Evolutionary conservation across 1,140 invertebrate genomes (phyloP).

Genomic region (Dreissena polymorpha): DNA sequence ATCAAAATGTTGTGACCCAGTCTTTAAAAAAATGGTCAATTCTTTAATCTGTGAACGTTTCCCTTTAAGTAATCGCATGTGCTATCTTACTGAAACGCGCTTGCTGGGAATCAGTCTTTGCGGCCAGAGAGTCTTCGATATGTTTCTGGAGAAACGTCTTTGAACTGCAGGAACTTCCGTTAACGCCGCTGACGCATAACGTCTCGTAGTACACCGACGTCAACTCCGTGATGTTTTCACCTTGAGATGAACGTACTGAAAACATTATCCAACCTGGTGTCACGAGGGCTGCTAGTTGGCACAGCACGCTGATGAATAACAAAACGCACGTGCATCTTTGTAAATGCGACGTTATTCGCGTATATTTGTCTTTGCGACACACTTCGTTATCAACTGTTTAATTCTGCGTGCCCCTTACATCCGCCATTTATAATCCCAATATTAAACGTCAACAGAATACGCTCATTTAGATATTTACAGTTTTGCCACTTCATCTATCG

Average conservation of each 20-base stretch:
- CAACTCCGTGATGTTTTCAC: not conserved
- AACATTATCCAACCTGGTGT: not conserved
- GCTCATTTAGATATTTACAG: too few species aligned
- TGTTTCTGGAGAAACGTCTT: not conserved
- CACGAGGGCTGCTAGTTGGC: not conserved
- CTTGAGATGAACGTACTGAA: not conserved
- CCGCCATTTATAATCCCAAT: too few species aligned
- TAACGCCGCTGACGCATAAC: not conserved
- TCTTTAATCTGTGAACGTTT: not conserved
- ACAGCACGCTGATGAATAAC: not conserved
- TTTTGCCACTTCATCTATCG: too few species aligned
- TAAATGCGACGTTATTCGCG: too few species aligned
- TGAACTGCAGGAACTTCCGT: not conserved
- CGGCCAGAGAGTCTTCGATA: not conserved
- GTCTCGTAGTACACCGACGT: constrained; percentile 6
- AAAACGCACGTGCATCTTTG: not conserved
- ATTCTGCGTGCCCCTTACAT: too few species aligned
- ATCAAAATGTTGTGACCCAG: not conserved
- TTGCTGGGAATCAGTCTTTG: not conserved
- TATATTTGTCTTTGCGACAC: too few species aligned
- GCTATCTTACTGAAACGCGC: not conserved
- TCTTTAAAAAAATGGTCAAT: not conserved
- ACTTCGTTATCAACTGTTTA: too few species aligned
- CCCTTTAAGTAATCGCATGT: not conserved
- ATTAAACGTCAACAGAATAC: too few species aligned